These are phyloP conservation scores for Sinopyrophorus schimmeli DNA, from an alignment of 2,888 invertebrate species.

Conservation along the genomic window DNA sequence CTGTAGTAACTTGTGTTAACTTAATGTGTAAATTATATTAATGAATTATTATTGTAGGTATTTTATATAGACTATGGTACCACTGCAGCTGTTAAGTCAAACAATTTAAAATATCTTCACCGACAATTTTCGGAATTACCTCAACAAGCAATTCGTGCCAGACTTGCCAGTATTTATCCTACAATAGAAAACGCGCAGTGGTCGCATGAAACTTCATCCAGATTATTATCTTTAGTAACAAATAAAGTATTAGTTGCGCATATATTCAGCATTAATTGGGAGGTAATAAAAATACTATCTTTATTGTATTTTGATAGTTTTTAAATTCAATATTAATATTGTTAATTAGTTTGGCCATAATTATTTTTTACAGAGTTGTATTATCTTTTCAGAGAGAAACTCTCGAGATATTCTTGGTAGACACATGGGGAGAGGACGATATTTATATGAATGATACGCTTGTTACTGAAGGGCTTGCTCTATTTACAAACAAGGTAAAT, in stretches of 20 bases:
- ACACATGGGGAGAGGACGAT: constrained; percentile 57
- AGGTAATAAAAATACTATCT: constrained; percentile 37
- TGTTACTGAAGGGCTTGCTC: constrained; percentile 58
- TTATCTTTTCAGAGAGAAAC: constrained; percentile 27
- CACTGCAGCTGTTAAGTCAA: constrained; percentile 52
- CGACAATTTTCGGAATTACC: constrained; percentile 55
- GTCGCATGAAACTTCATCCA: constrained; percentile 54
- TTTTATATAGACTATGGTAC: constrained; percentile 65
- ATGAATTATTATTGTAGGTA: constrained; percentile 50
- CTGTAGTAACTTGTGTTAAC: background rate
- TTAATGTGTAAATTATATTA: constrained; percentile 1
- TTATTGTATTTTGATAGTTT: constrained; percentile 5
- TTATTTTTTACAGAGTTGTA: no score
- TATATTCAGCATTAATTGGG: constrained; percentile 43
- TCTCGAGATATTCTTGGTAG: constrained; percentile 56
- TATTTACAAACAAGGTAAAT: constrained; percentile 44
- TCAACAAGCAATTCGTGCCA: constrained; percentile 59
- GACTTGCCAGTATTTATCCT: constrained; percentile 58
- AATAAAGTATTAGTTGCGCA: constrained; percentile 54
- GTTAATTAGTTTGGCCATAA: no score
- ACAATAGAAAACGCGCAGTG: constrained; percentile 54
- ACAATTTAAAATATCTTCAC: constrained; percentile 50
- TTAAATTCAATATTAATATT: no score
- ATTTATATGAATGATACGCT: constrained; percentile 58
- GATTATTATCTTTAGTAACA: constrained; percentile 53